Conservation (phyloP, 2,888 invertebrate genomes). For the Aleiodes alternator region DNA sequence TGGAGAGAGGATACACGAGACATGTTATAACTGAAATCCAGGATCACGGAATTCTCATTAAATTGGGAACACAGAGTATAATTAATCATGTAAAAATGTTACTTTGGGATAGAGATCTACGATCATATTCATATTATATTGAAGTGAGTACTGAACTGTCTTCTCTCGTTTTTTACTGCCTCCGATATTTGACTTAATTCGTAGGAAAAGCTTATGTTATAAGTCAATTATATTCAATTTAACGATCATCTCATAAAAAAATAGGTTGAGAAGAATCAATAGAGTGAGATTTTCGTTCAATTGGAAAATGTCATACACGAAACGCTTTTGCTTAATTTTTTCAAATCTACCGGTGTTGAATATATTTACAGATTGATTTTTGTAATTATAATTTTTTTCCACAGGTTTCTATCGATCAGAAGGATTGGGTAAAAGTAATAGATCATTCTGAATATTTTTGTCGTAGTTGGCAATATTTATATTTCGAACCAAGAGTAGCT, state of each 20-base stretch:
- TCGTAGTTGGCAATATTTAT: conserved; percentile 97
- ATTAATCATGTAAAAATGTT: conserved; percentile 95
- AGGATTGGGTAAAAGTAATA: conserved; percentile 95
- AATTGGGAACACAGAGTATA: conserved; percentile 89
- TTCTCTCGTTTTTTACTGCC: too few relatives aligned
- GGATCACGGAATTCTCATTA: conserved; percentile 90
- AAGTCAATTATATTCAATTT: too few relatives aligned
- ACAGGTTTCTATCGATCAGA: conserved; percentile 92
- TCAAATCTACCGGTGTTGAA: background rate
- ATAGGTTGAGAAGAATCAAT: too few relatives aligned
- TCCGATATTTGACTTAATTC: too few relatives aligned
- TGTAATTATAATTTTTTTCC: conserved; percentile 28
- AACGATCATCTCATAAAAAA: too few relatives aligned
- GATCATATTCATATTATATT: conserved; percentile 92
- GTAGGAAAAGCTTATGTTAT: too few relatives aligned
- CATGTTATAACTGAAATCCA: conserved; percentile 89
- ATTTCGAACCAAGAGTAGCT: conserved; percentile 92
- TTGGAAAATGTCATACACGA: background rate
- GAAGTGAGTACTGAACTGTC: conserved; percentile 75
- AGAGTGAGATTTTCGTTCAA: too few relatives aligned
- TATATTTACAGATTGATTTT: conserved; percentile 69
- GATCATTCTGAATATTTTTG: conserved; percentile 96
- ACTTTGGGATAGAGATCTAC: conserved; percentile 95
- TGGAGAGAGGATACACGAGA: conserved; percentile 94
- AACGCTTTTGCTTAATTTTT: too few relatives aligned